Evolutionary conservation across 2,113 vertebrate species (phyloP).

Genomic region (Cephalopholis sonnerati): DNA sequence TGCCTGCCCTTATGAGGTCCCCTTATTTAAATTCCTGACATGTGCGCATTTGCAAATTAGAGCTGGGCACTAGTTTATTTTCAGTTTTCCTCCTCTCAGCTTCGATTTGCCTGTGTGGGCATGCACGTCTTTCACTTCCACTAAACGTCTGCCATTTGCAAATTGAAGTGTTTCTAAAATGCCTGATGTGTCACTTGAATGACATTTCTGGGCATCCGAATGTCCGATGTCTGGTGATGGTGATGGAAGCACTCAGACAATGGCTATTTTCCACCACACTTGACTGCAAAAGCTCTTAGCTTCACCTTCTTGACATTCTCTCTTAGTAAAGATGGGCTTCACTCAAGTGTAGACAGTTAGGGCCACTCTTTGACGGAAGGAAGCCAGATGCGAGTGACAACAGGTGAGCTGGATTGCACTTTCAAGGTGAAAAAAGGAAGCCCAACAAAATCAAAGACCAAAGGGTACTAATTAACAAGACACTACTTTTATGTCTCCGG

Average conservation of each 20-base stretch:
- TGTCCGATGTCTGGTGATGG: constrained; percentile 50
- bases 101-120: constrained; percentile 29
- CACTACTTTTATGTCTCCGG: constrained; percentile 74
- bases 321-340: constrained; percentile 71
- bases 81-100: background rate
- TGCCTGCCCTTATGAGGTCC: background rate
- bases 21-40: background rate
- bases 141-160: constrained; percentile 62
- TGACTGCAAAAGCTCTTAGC: constrained; percentile 73
- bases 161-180: constrained; percentile 71
- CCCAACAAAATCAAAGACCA: constrained; percentile 72
- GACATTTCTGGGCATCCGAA: constrained; percentile 63
- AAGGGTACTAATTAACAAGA: constrained; percentile 75
- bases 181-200: constrained; percentile 71
- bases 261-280: constrained; percentile 73
- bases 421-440: constrained; percentile 68
- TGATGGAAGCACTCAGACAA: constrained; percentile 75
- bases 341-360: constrained; percentile 68
- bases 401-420: constrained; percentile 62
- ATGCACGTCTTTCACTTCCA: constrained; percentile 25
- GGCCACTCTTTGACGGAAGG: constrained; percentile 59
- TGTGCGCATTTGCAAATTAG: constrained; percentile 12
- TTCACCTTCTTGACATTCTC: constrained; percentile 78
- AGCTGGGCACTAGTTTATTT: background rate
- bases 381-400: constrained; percentile 61